Percentiles rank a stretch among this genome's conserved stretches.
phyloP scores from a whole-genome alignment of 2,113 vertebrate species.

The Pimephales promelas region DNA sequence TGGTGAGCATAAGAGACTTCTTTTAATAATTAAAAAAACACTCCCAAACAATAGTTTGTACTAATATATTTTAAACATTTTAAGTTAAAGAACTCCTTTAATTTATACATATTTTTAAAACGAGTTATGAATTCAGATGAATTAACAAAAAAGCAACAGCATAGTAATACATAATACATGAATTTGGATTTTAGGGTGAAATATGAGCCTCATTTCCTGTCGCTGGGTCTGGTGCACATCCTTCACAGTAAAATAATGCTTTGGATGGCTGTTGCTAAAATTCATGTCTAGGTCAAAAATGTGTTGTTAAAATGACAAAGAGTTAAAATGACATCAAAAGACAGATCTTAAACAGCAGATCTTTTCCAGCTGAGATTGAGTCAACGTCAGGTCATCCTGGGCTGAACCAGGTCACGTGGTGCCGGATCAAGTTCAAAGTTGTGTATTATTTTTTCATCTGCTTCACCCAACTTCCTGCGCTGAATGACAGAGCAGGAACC shows the following conservation, averaged over 20 bases:
- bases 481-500: conserved; percentile 43
- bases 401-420: not conserved
- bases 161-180: no score
- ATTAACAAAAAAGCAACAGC: no score
- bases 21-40: no score
- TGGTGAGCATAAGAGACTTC: no score
- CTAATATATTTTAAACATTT: no score
- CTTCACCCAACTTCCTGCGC: conserved; percentile 46
- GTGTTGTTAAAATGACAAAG: not conserved
- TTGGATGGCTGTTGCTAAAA: not conserved
- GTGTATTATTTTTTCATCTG: conserved; percentile 30
- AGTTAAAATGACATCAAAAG: not conserved
- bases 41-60: no score
- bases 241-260: not conserved
- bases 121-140: no score
- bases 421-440: conserved; percentile 36
- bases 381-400: not conserved
- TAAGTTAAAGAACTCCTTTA: no score
- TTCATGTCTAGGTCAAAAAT: not conserved
- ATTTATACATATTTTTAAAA: no score
- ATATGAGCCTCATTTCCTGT: no score
- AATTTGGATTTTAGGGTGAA: no score
- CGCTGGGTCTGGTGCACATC: no score
- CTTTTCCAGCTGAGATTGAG: not conserved
- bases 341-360: not conserved